These are phyloP conservation scores for Mesopsocus fuscifrons DNA, from an alignment of 2,888 invertebrate species.

Conservation along the genomic window DNA sequence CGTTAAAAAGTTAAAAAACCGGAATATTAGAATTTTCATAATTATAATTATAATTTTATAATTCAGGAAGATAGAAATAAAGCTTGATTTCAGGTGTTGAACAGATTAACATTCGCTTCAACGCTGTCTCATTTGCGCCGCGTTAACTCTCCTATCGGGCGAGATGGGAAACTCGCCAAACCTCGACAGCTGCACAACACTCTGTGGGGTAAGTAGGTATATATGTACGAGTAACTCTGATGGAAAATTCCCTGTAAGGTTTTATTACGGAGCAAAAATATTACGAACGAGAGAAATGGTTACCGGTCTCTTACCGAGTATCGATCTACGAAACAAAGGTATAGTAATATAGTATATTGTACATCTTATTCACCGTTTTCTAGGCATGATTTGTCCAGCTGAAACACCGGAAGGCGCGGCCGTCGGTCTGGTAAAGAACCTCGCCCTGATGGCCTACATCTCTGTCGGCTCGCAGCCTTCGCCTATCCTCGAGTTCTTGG, in stretches of 20 bases:
- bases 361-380: too few relatives aligned
- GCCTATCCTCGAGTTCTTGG: slow-evolving; percentile 98
- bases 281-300: too few relatives aligned
- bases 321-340: too few relatives aligned
- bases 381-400: slow-evolving; percentile 89
- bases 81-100: slow-evolving; percentile 82
- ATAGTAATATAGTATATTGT: too few relatives aligned
- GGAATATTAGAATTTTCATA: too few relatives aligned
- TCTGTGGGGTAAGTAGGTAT: slow-evolving; percentile 71
- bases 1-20: too few relatives aligned
- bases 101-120: slow-evolving; percentile 94
- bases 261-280: too few relatives aligned
- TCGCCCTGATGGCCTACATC: slow-evolving; percentile 99
- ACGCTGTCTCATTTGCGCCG: slow-evolving; percentile 94
- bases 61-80: too few relatives aligned
- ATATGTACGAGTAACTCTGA: neutral
- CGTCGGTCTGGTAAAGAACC: slow-evolving; percentile 94
- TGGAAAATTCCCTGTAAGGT: neutral
- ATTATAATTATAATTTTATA: too few relatives aligned
- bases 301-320: too few relatives aligned
- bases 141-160: slow-evolving; percentile 96
- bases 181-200: slow-evolving; percentile 99
- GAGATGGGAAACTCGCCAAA: slow-evolving; percentile 97
- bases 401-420: slow-evolving; percentile 98
- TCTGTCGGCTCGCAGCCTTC: slow-evolving; percentile 99